phyloP scores from a whole-genome alignment of 1,140 invertebrate genomes.

The Aphis gossypii region DNA sequence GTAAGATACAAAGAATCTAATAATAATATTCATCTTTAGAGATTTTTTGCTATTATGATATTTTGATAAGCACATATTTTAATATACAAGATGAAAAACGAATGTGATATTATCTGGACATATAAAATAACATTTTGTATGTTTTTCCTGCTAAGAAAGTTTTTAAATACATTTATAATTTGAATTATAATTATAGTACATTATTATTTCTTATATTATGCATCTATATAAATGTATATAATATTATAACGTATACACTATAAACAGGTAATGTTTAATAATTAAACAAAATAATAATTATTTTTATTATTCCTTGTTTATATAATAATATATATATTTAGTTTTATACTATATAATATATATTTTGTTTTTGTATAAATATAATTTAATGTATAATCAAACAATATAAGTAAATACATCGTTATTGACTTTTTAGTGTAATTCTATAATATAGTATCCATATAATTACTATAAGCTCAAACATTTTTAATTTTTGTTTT shows the following conservation, averaged over 20 bases:
- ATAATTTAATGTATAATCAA: neutral
- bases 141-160: neutral
- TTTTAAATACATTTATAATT: too few species aligned
- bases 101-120: neutral
- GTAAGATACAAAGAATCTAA: neutral
- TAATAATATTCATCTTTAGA: neutral
- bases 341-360: neutral
- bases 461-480: neutral
- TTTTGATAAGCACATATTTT: neutral
- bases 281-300: neutral
- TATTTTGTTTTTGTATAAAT: neutral
- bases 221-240: too few species aligned
- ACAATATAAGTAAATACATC: neutral
- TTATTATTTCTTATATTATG: neutral
- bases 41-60: slow-evolving; percentile 11
- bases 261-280: neutral
- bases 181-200: neutral
- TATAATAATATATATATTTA: neutral
- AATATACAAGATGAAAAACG: neutral
- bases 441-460: too few species aligned
- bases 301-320: too few species aligned
- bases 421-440: neutral
- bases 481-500: neutral
- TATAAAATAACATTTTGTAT: neutral
- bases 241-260: neutral